These are phyloP conservation scores for Torymus texanus DNA, from an alignment of 2,888 invertebrate species.

Conservation along the genomic window DNA sequence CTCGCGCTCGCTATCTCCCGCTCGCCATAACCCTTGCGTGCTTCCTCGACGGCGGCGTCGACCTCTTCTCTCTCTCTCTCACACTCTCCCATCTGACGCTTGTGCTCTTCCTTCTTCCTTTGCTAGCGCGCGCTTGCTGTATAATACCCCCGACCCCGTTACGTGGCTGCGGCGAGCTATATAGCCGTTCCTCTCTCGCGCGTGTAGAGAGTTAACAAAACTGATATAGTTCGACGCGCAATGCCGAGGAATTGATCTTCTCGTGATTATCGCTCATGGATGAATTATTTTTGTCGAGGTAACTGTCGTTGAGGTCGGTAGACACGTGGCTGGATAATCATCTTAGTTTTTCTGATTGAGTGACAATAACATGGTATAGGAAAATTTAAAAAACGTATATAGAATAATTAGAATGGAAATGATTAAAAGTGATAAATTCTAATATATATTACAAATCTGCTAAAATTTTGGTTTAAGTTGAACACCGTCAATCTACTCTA, in stretches of 20 bases:
- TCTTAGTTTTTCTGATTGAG: no score
- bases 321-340: no score
- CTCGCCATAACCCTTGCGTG: constrained; percentile 55
- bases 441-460: no score
- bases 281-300: no score
- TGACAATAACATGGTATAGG: no score
- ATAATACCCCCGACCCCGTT: constrained; percentile 8
- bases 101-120: constrained; percentile 23
- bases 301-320: no score
- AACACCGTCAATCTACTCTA: no score
- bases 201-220: neutral
- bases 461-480: no score
- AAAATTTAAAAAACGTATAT: no score
- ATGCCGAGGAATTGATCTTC: constrained; percentile 34
- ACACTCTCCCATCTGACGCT: constrained; percentile 4
- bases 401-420: no score
- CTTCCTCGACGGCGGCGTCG: constrained; percentile 2
- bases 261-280: neutral
- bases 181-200: constrained; percentile 25
- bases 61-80: constrained; percentile 17
- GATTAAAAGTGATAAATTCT: no score
- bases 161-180: constrained; percentile 37
- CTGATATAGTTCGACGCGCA: constrained; percentile 1
- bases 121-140: constrained; percentile 6
- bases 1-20: constrained; percentile 18